Percentiles rank a stretch among this genome's conserved stretches.
Evolutionary conservation across 2,888 invertebrate species (phyloP).

Genomic region (Mesorhabditis spiculigera): DNA sequence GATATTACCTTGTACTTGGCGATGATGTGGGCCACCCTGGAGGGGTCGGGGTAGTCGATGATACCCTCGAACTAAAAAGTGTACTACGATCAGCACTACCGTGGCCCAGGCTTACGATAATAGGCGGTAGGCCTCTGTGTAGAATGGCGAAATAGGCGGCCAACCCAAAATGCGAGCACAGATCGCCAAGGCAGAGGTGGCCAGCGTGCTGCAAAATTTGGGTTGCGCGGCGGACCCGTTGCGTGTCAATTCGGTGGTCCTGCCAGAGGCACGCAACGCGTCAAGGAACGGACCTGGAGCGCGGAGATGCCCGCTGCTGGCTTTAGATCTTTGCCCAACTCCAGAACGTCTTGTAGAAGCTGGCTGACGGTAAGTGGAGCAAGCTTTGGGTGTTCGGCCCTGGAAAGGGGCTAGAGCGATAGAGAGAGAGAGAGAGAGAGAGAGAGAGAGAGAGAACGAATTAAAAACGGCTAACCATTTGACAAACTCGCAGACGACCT

Average conservation of each 20-base stretch:
- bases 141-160: neutral
- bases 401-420: neutral
- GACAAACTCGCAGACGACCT: neutral
- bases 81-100: neutral
- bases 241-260: no score
- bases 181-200: neutral
- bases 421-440: neutral
- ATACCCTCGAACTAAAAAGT: constrained; percentile 39
- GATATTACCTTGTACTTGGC: constrained; percentile 27
- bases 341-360: neutral
- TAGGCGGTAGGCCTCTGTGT: neutral
- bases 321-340: neutral
- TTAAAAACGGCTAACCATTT: neutral
- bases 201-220: neutral
- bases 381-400: neutral
- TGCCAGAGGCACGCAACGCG: no score
- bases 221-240: no score
- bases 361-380: neutral
- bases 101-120: neutral
- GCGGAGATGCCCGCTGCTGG: neutral
- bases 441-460: constrained; percentile 1
- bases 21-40: constrained; percentile 31
- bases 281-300: neutral
- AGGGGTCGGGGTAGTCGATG: constrained; percentile 33
- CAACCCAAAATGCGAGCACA: neutral